Percentiles rank a stretch among this genome's conserved stretches.
Evolutionary conservation across 2,888 invertebrate genomes (phyloP).

Genomic region (Polylopha cassiicola): DNA sequence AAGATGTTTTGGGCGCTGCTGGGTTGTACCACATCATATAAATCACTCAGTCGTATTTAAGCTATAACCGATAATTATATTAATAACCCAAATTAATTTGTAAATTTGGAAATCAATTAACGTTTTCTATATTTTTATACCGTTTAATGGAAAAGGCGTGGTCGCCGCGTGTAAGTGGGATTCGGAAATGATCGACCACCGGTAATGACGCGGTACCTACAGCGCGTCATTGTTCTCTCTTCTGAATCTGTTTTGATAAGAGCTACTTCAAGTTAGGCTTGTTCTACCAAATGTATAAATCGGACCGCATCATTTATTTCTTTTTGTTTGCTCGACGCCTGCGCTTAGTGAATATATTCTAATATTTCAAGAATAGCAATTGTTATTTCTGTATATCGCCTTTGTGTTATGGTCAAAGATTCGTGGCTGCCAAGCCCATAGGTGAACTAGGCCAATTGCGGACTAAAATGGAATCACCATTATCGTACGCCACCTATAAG

Average conservation of each 20-base stretch:
- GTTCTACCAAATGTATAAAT: slow-evolving; percentile 56
- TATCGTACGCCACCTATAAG: slow-evolving; percentile 44
- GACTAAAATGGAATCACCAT: slow-evolving; percentile 63
- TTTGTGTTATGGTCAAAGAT: slow-evolving; percentile 51
- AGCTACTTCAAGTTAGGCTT: slow-evolving; percentile 55
- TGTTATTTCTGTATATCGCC: slow-evolving; percentile 16
- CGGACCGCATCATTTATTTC: slow-evolving; percentile 60
- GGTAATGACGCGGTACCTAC: slow-evolving; percentile 50
- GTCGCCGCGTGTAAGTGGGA: slow-evolving; percentile 44
- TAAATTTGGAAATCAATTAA: too few relatives aligned
- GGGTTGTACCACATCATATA: too few relatives aligned
- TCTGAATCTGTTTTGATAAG: slow-evolving; percentile 71
- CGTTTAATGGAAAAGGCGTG: slow-evolving; percentile 1
- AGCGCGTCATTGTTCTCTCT: slow-evolving; percentile 68
- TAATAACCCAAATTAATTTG: too few relatives aligned
- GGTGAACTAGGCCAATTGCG: slow-evolving; percentile 54
- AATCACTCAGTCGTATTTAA: too few relatives aligned
- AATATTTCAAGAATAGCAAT: slow-evolving; percentile 46
- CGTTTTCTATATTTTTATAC: neutral
- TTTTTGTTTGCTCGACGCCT: slow-evolving; percentile 52
- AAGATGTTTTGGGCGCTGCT: too few relatives aligned
- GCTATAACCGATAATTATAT: too few relatives aligned
- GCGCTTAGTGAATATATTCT: slow-evolving; percentile 56
- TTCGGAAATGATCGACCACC: slow-evolving; percentile 42
- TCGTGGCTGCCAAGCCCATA: slow-evolving; percentile 55